A percentile compares a stretch with the other conserved stretches of the same genome.
Evolutionary conservation across 2,888 invertebrate genomes (phyloP).

Genomic region (Cylindroiulus punctatus): DNA sequence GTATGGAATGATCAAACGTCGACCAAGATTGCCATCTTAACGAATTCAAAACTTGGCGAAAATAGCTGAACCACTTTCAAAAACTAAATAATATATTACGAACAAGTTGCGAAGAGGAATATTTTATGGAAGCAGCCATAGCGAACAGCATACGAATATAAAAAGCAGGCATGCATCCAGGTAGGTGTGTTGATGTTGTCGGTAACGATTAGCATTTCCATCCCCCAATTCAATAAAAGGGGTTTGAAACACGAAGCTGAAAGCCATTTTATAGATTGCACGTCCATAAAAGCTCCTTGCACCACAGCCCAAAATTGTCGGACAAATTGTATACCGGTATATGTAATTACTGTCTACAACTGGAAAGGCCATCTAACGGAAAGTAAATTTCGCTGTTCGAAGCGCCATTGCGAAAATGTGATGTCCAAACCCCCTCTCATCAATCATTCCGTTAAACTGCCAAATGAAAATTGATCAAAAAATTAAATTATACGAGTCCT

Average conservation of each 20-base stretch:
- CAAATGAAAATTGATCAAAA: not conserved
- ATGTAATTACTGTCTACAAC: slow-evolving; percentile 20
- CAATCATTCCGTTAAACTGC: slow-evolving; percentile 15
- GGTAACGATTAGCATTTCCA: slow-evolving; percentile 13
- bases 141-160: not conserved
- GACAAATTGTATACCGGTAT: not conserved
- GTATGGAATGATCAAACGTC: not conserved
- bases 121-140: not conserved
- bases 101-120: not conserved
- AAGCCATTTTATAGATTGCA: slow-evolving; percentile 21
- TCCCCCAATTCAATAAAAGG: slow-evolving; percentile 31
- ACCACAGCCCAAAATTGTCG: not conserved
- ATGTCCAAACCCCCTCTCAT: slow-evolving; percentile 6
- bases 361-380: not conserved
- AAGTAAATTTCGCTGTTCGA: not conserved
- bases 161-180: not conserved
- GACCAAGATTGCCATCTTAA: not conserved
- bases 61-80: not conserved
- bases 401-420: not conserved
- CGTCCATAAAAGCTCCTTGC: not conserved
- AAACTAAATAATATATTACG: not conserved
- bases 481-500: not conserved
- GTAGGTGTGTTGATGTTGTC: not conserved
- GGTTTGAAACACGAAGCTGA: not conserved
- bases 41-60: not conserved